Conservation (phyloP, 2,797 vertebrate genomes). For the Chaetodon trifasciatus region DNA sequence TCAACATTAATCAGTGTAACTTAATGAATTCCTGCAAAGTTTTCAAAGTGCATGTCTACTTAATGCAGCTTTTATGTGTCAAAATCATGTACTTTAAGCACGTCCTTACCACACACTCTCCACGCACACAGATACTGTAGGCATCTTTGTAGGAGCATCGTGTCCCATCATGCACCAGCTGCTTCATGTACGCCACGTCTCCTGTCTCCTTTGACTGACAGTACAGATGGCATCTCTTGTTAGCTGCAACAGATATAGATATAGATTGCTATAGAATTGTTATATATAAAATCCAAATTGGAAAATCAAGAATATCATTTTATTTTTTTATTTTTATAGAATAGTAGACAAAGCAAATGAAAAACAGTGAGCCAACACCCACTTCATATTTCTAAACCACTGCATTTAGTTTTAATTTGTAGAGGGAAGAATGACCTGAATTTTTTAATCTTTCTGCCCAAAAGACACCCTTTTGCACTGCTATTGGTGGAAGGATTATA, state of each 20-base stretch:
- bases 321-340: not conserved
- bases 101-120: slow-evolving; percentile 96
- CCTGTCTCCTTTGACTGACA: slow-evolving; percentile 94
- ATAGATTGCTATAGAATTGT: not conserved
- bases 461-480: not conserved
- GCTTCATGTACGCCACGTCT: slow-evolving; percentile 93
- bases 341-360: not conserved
- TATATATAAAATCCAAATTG: not conserved
- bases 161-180: slow-evolving; percentile 94
- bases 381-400: not conserved
- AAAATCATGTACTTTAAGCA: not conserved
- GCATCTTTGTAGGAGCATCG: slow-evolving; percentile 96
- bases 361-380: not conserved
- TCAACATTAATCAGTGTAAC: not conserved
- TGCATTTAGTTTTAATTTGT: not conserved
- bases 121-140: slow-evolving; percentile 95
- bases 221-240: slow-evolving; percentile 95
- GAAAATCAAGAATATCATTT: not conserved
- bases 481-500: not conserved
- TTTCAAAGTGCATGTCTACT: fast-evolving
- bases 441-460: not conserved
- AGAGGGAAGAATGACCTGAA: not conserved
- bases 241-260: slow-evolving; percentile 79
- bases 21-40: not conserved
- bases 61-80: not conserved